Evolutionary conservation across 2,888 invertebrate genomes (phyloP).

Genomic region (Bedellia somnulentella): DNA sequence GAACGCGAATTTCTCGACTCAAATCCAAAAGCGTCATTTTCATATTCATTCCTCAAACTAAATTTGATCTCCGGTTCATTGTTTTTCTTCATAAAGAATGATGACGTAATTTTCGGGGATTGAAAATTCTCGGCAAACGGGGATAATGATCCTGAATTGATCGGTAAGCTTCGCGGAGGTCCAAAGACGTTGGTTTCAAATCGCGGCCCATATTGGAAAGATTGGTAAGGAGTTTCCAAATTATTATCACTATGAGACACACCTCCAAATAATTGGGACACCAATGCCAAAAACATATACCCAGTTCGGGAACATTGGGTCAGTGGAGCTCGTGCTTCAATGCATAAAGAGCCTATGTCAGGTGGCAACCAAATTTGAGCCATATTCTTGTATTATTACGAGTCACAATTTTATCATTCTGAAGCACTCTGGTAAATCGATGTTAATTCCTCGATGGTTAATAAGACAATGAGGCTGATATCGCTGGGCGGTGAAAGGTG

Average conservation of each 20-base stretch:
- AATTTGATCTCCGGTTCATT: slow-evolving; percentile 14
- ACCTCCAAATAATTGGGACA: slow-evolving; percentile 59
- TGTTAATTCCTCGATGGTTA: neutral
- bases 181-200: slow-evolving; percentile 9
- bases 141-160: neutral
- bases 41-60: slow-evolving; percentile 12
- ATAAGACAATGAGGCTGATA: neutral
- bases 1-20: slow-evolving; percentile 13
- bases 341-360: slow-evolving; percentile 56
- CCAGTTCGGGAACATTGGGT: slow-evolving; percentile 63
- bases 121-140: neutral
- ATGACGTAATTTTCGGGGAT: slow-evolving; percentile 9
- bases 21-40: slow-evolving; percentile 1
- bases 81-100: slow-evolving; percentile 19
- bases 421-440: neutral
- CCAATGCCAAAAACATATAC: slow-evolving; percentile 59
- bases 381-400: slow-evolving; percentile 16
- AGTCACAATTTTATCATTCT: slow-evolving; percentile 1
- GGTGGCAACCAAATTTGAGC: slow-evolving; percentile 54
- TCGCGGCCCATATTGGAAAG: slow-evolving; percentile 2
- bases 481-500: neutral
- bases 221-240: slow-evolving; percentile 10
- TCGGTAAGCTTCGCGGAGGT: slow-evolving; percentile 3
- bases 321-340: slow-evolving; percentile 44
- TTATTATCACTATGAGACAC: slow-evolving; percentile 29